Evolutionary conservation across 2,888 invertebrate genomes (phyloP), one percentile per base, ranked within the genome.

Genomic region (Eulithis prunata): DNA sequence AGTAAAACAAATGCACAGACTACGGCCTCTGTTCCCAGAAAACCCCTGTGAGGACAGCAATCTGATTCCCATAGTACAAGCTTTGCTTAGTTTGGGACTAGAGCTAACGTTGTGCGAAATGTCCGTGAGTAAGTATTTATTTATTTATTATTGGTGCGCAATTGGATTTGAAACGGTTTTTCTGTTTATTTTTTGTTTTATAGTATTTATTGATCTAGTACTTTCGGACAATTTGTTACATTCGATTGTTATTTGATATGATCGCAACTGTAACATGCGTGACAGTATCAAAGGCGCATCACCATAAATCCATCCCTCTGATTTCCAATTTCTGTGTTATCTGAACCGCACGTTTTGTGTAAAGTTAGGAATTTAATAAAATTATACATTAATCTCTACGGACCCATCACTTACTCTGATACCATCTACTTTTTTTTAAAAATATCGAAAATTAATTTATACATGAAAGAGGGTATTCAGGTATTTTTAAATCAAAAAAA

Each of bases 321-420:
- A 67, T 69, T 69, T 62, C 55, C 68, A 71, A 70, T 67, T 66
- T 71, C 53, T 67, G 47, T 55, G 66, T 66, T 71, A 73, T 70
- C 69, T 58, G 54, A 65, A 59, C 53, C 53, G 57, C 49, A 63
- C 63, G 63, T 65, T 68, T 66, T 71, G 69, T 69, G 61, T 55
- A 13, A 43, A 46, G 57, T 59, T 56, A 52, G 70, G 70, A 73
- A 73, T 73, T 73, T 73, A 68, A 73, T 73, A 73, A 71, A 71
- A 69, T 66, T 55, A 51, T 45, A 64, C 71, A 71, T 73, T 71
- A 70, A 71, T 71, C 68, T 72, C 63, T 41, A n/a, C 56, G 28
- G 12, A 6, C 63, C 58, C 61, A 64, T 63, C 70, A 61, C 55
- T 70, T 63, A 54, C 61, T 49, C 12, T 38, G 64, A 64, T 66